Base-by-base conservation (phyloP, 2,797 vertebrate species). In the Denticeps clupeoides region DNA sequence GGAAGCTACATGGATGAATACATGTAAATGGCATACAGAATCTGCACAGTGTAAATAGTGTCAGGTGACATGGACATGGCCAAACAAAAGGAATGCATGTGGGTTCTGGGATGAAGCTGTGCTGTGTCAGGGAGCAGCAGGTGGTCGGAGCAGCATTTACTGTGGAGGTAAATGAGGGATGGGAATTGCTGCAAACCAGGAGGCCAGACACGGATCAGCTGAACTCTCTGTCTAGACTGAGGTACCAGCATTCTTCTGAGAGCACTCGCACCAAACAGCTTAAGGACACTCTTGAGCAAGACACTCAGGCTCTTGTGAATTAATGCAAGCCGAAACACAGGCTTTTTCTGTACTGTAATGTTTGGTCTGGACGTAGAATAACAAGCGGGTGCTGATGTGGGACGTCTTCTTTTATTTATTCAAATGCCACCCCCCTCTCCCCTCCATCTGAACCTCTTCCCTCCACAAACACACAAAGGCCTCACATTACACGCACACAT, bases 201-300 rank as follows among this genome's bases (percentile, higher is more conserved):
- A 18, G 49, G 56, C 59, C 55, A 68, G 61, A 67, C 57, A 25
- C 45, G 62, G 62, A 74, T 74, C 66, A 72, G 59, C 37, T 13
- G 55, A 49, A 59, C 40, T 2, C 46, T 41, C 42, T 27, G 75
- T 78, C 75, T 80, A 78, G 77, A 78, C 72, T 41, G 60, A 56
- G 50, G 45, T 49, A 61, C 61, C 56, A 58, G 58, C 62, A 72
- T 80, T 75, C 74, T 61, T 56, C 21, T 27, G 28, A 45, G 56
- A 47, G 44, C 24, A 56, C 59, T 68, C 62, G 69, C 61, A 63
- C 44, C 50, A 47, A 41, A 18, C 37, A 45, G 64, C 50, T 62
- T 63, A 58, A 38, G 44, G 54, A 44, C 19, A 25, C 29, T 49
- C 16, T 63, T 53, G 51, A 52, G 50, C 49, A 68, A 65, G 47